Conservation (phyloP, 2,888 invertebrate genomes). For the Napeogenes sylphis region DNA sequence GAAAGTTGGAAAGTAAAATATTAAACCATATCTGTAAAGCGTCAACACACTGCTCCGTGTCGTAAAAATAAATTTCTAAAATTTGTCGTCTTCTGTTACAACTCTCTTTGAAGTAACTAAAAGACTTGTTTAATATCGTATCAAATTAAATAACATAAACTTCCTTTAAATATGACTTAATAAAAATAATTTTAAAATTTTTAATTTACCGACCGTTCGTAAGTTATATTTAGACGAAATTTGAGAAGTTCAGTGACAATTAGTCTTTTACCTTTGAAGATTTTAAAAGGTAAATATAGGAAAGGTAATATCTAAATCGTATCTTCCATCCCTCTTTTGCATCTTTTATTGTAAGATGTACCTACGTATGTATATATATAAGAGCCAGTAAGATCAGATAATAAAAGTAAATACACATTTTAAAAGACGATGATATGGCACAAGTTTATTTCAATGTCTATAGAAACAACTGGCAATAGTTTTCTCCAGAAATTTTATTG, state of each 20-base stretch:
- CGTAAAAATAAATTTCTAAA: conserved; percentile 36
- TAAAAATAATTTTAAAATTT: too few species aligned
- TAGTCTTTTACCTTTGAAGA: too few species aligned
- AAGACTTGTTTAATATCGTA: background rate
- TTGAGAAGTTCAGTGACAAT: too few species aligned
- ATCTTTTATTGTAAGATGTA: too few species aligned
- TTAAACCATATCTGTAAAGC: conserved; percentile 38
- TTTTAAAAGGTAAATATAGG: too few species aligned
- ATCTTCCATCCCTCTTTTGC: too few species aligned
- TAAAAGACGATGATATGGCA: conserved; percentile 57
- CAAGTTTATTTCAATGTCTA: conserved; percentile 54
- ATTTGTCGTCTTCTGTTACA: conserved; percentile 32
- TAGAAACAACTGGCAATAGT: conserved; percentile 43
- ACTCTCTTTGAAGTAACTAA: conserved; percentile 25
- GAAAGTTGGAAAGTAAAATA: conserved; percentile 28
- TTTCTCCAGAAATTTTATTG: conserved; percentile 42
- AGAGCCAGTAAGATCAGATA: background rate
- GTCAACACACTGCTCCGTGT: conserved; percentile 36
- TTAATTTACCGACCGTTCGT: too few species aligned
- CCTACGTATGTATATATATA: too few species aligned
- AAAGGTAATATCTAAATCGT: too few species aligned
- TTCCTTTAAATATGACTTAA: too few species aligned
- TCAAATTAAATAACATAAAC: background rate
- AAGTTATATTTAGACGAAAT: too few species aligned
- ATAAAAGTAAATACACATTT: conserved; percentile 42